Evolutionary conservation across 2,888 invertebrate genomes (phyloP), one percentile per base, ranked within the genome.

Genomic region (Hipparchia sbordonii): DNA sequence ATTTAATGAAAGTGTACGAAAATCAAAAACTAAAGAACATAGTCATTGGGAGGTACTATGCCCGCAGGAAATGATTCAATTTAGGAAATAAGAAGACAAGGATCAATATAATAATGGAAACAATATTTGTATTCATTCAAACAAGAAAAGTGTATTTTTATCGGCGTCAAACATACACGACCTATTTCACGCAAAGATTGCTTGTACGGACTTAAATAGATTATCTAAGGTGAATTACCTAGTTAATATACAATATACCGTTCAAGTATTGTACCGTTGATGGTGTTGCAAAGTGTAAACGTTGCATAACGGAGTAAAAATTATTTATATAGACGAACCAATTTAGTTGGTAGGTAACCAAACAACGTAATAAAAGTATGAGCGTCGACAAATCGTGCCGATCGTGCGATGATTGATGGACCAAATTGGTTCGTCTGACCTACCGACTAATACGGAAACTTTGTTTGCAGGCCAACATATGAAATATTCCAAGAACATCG

Each of bases 401-500:
- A n/a, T 46, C 5, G 23, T 59, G n/a, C 62, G 45, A 62, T 46
- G 45, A 62, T 46, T 46, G 62, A 46, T 52, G 2, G 65, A 60
- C 39, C 39, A 33, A 60, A 60, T 60, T 60, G 59, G 33, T 60
- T 60, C 33, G 59, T 60, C 59, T 60, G 39, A 65, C 52, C 52
- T 39, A 51, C 51, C 23, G 9, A 48, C 5, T 9, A 51, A 51
- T 7, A 33, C 51, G 51, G 51, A 65, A 23, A 51, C 48, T 23
- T 52, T 65, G 65, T 65, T 69, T 70, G 45, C 57, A 66, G 46
- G 46, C 65, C 54, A 69, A 48, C 62, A 65, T 59, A 72, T 69
- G 52, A 77, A 78, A 85, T 84, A 85, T 82, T 87, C 84, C 79
- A 83, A 76, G 77, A 82, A 74, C 77, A 82, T 82, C 81, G 80